Base-by-base conservation (phyloP, 1,140 invertebrate genomes). In the Lycorma delicatula region DNA sequence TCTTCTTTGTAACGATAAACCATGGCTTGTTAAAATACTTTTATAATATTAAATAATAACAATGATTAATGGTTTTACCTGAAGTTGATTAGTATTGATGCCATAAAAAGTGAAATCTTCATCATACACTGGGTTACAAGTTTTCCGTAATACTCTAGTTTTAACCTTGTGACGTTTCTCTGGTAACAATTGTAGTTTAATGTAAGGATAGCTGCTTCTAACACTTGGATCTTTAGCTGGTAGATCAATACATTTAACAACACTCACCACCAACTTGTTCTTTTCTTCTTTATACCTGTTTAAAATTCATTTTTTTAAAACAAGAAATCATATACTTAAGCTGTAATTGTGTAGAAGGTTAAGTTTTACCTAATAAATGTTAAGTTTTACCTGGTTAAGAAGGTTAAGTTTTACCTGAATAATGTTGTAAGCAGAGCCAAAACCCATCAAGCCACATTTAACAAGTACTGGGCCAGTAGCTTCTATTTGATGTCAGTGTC, bases 81-180 rank as follows among this genome's bases (percentile, higher is more conserved):
- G 75, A 3, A 97, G 74, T 70, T 94, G 91, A 64, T 86, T 84
- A 50, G 84, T 81, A 29, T 82, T 86, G 59, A 97, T 85, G 27
- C 93, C 93, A 68, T 94, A 97, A 77, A 97, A 96, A 0, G 93
- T 96, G 69, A 97, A 97, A 68, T 96, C 92, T 71, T 97, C 94
- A 67, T 97, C 92, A 72, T 96, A 97, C 6, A 93, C 83, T 0
- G 94, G 94, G 74, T 93, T 91, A 13, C 86, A 78, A 9, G 93
- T 96, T 67, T 94, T 94, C 41, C 93, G 80, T 9, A 97, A 80
- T 2, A 97, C 93, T 22, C 93, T 80, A 36, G 93, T 97, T 74
- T 97, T 97, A 6, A 93, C 91, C 69, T 93, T 91, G 66, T 96
- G 92, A 67, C 95, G 90, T 71, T 96, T 96, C 58, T 96, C 93